Evolutionary conservation across 2,113 vertebrate genomes (phyloP), one percentile per base, ranked within the genome.

Genomic region (Brachyhypopomus gauderio): DNA sequence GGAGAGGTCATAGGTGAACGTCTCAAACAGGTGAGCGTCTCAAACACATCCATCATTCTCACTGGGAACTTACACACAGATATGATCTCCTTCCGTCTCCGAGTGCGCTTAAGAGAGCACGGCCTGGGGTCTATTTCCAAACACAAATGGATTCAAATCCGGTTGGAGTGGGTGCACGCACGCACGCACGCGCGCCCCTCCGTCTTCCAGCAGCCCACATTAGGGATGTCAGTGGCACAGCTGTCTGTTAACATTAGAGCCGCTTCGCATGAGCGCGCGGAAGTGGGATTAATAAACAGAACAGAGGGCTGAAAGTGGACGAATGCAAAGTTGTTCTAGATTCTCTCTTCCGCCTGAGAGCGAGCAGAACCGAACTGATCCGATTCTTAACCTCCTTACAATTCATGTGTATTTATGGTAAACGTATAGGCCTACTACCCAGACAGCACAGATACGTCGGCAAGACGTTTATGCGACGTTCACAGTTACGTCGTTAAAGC

Each of bases 201-300:
- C 74, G 48, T 41, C 58, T 70, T 66, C 69, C 87, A 91, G 93
- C 91, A 90, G 88, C 91, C 88, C 92, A 88, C 92, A 92, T 92
- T 93, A 93, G 90, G 87, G 77, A 75, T 70, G 92, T 91, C 89
- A 87, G 90, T 92, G 91, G 90, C 91, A 93, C 83, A 86, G 87
- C 86, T 85, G 82, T 75, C 85, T 83, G 85, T 92, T 91, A 88
- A 79, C 90, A 93, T 90, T 90, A 91, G 90, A 90, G 91, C 91
- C 86, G 70, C 76, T 86, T 89, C 90, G 91, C 86, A 87, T 86
- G 87, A 75, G 71, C 69, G 30, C 30, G 30, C 3, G 30, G 94
- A 92, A 94, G 94, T 93, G 90, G 88, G 85, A 86, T 91, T 89
- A 87, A 88, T 93, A 93, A 94, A 92, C 79, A 89, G 78, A 91